Evolutionary conservation across 2,888 invertebrate species (phyloP).

Genomic region (Drosophila multiciliata): DNA sequence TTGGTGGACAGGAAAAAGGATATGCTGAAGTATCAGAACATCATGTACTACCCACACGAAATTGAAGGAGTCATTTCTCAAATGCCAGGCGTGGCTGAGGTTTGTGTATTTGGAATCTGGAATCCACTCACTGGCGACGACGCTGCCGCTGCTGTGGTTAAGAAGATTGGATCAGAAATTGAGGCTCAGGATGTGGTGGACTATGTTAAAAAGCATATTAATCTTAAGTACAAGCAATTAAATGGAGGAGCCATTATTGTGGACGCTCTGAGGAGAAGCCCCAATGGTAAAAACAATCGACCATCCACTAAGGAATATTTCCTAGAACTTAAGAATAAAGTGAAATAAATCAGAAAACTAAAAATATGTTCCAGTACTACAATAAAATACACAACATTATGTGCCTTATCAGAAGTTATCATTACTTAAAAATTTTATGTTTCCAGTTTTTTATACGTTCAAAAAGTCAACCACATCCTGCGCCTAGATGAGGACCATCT

Average conservation of each 20-base stretch:
- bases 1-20: constrained; percentile 81
- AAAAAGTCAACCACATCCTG: too few species aligned
- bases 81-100: constrained; percentile 74
- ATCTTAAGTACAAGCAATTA: constrained; percentile 72
- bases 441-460: too few species aligned
- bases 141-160: constrained; percentile 80
- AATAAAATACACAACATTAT: too few species aligned
- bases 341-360: too few species aligned
- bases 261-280: constrained; percentile 66
- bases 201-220: constrained; percentile 62
- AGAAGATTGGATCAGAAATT: constrained; percentile 54
- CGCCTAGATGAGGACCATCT: too few species aligned
- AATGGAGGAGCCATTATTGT: constrained; percentile 78
- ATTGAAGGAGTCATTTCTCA: constrained; percentile 74
- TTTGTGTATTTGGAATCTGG: constrained; percentile 80
- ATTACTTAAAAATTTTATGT: too few species aligned
- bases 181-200: constrained; percentile 73
- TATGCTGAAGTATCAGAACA: constrained; percentile 73
- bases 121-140: constrained; percentile 73
- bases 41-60: constrained; percentile 79
- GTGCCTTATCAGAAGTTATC: too few species aligned
- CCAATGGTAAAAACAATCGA: constrained; percentile 75
- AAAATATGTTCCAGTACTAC: too few species aligned
- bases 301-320: constrained; percentile 54
- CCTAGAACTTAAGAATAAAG: constrained; percentile 27